Percentiles rank a stretch among this genome's conserved stretches.
phyloP scores from a whole-genome alignment of 2,113 vertebrate species.

The Balaeniceps rex region DNA sequence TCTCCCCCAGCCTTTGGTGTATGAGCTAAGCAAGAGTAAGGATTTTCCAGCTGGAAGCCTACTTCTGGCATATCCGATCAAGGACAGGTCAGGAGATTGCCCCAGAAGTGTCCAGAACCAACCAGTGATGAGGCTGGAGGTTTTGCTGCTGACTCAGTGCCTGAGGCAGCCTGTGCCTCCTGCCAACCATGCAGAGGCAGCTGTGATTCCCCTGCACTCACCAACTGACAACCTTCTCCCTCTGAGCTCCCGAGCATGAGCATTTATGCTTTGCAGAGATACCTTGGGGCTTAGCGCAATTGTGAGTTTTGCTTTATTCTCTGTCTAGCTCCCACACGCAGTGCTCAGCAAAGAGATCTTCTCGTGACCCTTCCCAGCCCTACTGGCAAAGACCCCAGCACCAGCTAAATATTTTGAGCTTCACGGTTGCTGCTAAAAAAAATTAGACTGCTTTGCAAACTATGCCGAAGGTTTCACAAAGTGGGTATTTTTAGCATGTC shows the following conservation, averaged over 20 bases:
- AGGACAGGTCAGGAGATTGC: background rate
- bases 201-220: background rate
- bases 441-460: conserved; percentile 6
- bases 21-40: background rate
- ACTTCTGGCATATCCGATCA: background rate
- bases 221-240: background rate
- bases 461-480: background rate
- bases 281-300: background rate
- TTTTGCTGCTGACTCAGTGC: background rate
- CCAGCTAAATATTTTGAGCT: background rate
- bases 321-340: background rate
- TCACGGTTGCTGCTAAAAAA: background rate
- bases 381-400: background rate
- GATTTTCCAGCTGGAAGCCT: background rate
- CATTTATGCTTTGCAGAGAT: background rate
- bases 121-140: background rate
- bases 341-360: background rate
- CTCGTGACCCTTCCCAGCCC: background rate
- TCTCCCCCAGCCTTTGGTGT: background rate
- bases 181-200: background rate
- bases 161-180: background rate
- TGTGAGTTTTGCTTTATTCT: background rate
- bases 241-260: background rate
- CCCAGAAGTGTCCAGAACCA: background rate
- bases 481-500: conserved; percentile 42